These are phyloP conservation scores for Stegodyphus dumicola DNA, from an alignment of 1,140 invertebrate genomes.

Conservation along the genomic window DNA sequence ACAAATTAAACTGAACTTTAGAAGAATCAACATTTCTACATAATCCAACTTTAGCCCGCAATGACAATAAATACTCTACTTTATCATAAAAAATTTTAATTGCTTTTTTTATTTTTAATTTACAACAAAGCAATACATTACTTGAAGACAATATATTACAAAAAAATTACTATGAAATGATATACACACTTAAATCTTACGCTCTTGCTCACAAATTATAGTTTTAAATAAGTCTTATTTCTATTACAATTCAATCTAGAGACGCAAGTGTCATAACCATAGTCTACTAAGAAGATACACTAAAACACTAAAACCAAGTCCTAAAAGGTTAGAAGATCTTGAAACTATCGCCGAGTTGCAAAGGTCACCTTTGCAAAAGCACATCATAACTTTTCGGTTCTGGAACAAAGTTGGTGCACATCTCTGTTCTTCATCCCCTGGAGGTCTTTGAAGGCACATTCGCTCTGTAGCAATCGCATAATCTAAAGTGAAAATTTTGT, in stretches of 20 bases:
- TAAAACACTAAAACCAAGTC: conserved; percentile 6
- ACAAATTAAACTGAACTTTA: too few relatives aligned
- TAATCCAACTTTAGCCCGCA: too few relatives aligned
- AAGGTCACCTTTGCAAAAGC: conserved; percentile 90
- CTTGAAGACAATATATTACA: too few relatives aligned
- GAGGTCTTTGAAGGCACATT: conserved; percentile 85
- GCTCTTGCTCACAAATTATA: too few relatives aligned
- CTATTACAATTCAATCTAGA: not conserved
- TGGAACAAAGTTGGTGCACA: conserved; percentile 83
- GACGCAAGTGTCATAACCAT: conserved; percentile 29
- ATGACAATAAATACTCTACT: too few relatives aligned
- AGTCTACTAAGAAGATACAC: not conserved
- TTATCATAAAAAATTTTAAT: too few relatives aligned
- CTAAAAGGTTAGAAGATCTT: not conserved
- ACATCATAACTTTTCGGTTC: conserved; percentile 87
- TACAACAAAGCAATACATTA: too few relatives aligned
- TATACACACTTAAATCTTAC: too few relatives aligned
- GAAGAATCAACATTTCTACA: too few relatives aligned
- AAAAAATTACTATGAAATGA: too few relatives aligned
- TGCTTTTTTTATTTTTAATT: too few relatives aligned
- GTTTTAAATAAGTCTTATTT: too few relatives aligned
- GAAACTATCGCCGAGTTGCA: conserved; percentile 75
- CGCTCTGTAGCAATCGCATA: conserved; percentile 88
- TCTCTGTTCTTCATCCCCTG: conserved; percentile 86
- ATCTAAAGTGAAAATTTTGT: conserved; percentile 73